Base-by-base conservation (phyloP, 2,888 invertebrate species). In the Toxonevra muliebris region DNA sequence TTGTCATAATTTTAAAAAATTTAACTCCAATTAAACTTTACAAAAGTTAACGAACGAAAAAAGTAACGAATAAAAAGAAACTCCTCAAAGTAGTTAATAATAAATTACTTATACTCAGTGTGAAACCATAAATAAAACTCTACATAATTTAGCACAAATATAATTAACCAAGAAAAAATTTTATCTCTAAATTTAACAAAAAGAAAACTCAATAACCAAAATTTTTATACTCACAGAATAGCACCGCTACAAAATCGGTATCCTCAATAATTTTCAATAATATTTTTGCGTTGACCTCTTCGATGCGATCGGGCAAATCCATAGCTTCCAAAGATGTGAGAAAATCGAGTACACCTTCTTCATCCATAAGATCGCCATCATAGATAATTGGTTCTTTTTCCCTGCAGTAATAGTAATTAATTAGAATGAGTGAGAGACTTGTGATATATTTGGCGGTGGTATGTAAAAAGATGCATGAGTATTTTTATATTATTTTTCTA, bases 341-440 rank as follows among this genome's bases (percentile, higher is more conserved):
- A 87, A 96, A 96, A 87, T 96, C 95, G 85, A 96, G 88, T 76
- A 96, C 96, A 84, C 90, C 93, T 85, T 95, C 95, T 86, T 96
- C 96, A 87, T 96, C 95, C 95, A 95, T 95, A 85, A 96, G 89
- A 89, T 96, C 96, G 87, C 95, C 97, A 88, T 97, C 96, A 87
- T 96, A 97, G 83, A 96, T 93, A 85, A 96, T 96, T 83, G 97
- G 96, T 88, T 96, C 94, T 87, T 94, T 95, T 87, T 97, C 94
- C 87, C 97, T 92, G 70, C 19, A 54, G 15, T 41, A 15, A 61
- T 58, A 45, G 20, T 45, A 57, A 41, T 50, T 53, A 59, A 40
- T 19, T 12, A 30, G 12, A 30, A 55, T 55, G 12, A 45, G 45
- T 54, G 58, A 8, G 15, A 9, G 2, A 15, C n/a, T 12, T 30